Conservation (phyloP, 2,888 invertebrate genomes). For the Piscicola geometra region DNA sequence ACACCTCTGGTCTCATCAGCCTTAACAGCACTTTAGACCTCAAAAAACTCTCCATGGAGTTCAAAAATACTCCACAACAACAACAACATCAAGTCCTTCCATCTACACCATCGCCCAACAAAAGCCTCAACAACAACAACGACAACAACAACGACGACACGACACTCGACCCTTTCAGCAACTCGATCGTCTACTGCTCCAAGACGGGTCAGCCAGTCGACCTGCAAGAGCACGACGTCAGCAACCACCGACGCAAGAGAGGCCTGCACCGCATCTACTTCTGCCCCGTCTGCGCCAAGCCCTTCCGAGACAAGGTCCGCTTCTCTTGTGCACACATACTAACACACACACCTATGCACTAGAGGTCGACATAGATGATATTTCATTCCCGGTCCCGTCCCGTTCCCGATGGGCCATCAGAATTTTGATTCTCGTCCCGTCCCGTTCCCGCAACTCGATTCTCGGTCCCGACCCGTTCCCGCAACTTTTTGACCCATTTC, state of each 20-base stretch:
- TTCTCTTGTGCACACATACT: slow-evolving; percentile 33
- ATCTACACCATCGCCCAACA: neutral
- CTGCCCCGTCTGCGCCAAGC: slow-evolving; percentile 30
- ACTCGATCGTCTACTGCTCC: slow-evolving; percentile 31
- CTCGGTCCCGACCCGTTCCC: too few species aligned
- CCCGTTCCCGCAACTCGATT: too few species aligned
- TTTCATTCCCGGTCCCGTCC: too few species aligned
- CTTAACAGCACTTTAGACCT: slow-evolving; percentile 9
- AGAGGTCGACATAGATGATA: too few species aligned
- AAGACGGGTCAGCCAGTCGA: slow-evolving; percentile 31
- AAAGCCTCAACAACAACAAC: slow-evolving; percentile 21
- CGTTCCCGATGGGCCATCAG: too few species aligned
- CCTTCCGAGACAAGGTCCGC: slow-evolving; percentile 29
- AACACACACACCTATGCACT: too few species aligned
- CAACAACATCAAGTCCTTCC: neutral
- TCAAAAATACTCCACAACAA: neutral
- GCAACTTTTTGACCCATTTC: too few species aligned
- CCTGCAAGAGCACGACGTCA: neutral
- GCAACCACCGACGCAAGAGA: slow-evolving; percentile 20
- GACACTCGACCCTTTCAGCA: slow-evolving; percentile 14
- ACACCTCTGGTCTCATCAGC: neutral
- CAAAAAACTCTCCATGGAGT: neutral
- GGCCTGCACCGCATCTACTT: slow-evolving; percentile 30
- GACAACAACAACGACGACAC: neutral
- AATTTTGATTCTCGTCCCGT: too few species aligned